Evolutionary conservation across 2,797 vertebrate genomes (phyloP), one percentile per base, ranked within the genome.

Genomic region (Hybognathus amarus): DNA sequence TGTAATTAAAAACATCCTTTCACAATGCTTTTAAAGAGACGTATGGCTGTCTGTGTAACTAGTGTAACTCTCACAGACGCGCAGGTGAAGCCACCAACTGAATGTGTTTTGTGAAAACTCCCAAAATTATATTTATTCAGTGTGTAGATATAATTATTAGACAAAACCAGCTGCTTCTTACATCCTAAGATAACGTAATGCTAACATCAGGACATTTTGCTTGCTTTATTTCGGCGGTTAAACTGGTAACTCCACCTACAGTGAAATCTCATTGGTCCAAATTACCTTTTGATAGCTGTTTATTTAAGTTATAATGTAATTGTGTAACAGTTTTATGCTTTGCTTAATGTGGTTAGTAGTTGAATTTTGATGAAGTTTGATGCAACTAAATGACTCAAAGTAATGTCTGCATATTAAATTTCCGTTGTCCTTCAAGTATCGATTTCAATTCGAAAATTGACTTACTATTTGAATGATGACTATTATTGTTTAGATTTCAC

Each of bases 1-100:
- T 86, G 85, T 88, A 89, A 91, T 91, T 90, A 90, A 90, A 90
- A 88, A 88, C 80, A 81, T 89, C 84, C 85, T 86, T 83, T 63
- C 45, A 77, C 38, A 83, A 70, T 77, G 27, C 50, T 70, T 70
- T 36, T 61, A 61, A 69, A 83, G 82, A 77, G n/a, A 74, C 2
- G 13, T 75, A 45, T 78, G 54, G 11, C 40, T 11, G 20, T 61
- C 40, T 70, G 40, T 50, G 30, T 71, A 54, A 40, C 74, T 71
- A 78, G 54, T 13, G 1, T 78, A 52, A 47, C 73, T 77, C 63
- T 68, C 24, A 54, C 18, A 10, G 13, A 20, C 2, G 5, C 9
- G 50, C 73, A 68, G 63, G 73, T 76, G 50, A 40, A 33, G 38
- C 36, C 47, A 52, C 12, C 42, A 24, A 24, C 42, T 38, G 36